phyloP scores from a whole-genome alignment of 2,888 invertebrate species.

The Drosophila macrospina region DNA sequence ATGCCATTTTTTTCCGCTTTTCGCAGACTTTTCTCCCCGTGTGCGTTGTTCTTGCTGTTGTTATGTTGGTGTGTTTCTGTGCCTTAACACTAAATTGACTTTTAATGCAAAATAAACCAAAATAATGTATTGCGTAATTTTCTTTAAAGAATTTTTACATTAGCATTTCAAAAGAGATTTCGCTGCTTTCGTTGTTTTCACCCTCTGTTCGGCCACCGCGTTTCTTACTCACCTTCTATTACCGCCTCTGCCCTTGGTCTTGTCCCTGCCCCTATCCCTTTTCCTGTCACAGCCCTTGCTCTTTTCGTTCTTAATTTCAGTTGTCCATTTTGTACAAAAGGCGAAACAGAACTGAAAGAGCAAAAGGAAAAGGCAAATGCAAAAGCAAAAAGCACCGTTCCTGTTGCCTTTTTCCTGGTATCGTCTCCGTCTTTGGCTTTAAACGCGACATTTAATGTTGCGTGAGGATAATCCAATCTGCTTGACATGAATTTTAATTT shows the following conservation, averaged over 20 bases:
- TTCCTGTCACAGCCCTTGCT: slow-evolving; percentile 19
- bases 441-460: slow-evolving; percentile 81
- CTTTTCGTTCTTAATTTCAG: slow-evolving; percentile 54
- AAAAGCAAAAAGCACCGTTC: slow-evolving; percentile 61
- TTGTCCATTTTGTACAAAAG: slow-evolving; percentile 56
- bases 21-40: slow-evolving; percentile 33
- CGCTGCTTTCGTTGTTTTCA: slow-evolving; percentile 54
- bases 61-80: slow-evolving; percentile 32
- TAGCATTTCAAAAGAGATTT: slow-evolving; percentile 82
- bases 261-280: background rate
- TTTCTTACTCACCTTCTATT: slow-evolving; percentile 33
- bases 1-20: slow-evolving; percentile 49
- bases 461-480: slow-evolving; percentile 83
- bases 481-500: slow-evolving; percentile 83
- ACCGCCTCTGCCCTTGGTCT: background rate
- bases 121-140: slow-evolving; percentile 82
- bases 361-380: slow-evolving; percentile 18
- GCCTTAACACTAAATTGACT: slow-evolving; percentile 82
- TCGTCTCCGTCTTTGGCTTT: slow-evolving; percentile 38
- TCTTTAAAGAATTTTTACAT: slow-evolving; percentile 82
- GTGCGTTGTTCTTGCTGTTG: slow-evolving; percentile 16
- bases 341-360: slow-evolving; percentile 25
- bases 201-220: slow-evolving; percentile 20
- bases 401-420: slow-evolving; percentile 27
- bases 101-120: slow-evolving; percentile 82